These are phyloP conservation scores for Sebastes oblongus DNA, from an alignment of 2,797 vertebrate species.

Conservation along the genomic window DNA sequence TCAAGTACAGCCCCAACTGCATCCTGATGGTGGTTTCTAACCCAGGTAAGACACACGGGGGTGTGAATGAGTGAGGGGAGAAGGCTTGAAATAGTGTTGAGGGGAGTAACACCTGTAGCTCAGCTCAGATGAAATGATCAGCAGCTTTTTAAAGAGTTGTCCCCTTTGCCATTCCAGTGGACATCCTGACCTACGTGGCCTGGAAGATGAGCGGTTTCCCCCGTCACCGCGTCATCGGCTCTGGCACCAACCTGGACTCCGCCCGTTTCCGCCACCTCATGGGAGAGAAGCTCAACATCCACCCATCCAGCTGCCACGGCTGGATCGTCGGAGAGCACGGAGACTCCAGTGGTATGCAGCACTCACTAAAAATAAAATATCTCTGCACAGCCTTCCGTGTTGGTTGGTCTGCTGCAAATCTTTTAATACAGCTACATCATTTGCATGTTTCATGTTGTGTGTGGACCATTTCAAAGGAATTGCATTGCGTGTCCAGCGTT, in stretches of 20 bases:
- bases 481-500: too few species aligned
- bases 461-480: too few species aligned
- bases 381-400: not conserved
- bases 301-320: slow-evolving; percentile 92
- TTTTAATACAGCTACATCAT: not conserved
- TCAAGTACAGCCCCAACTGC: slow-evolving; percentile 96
- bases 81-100: not conserved
- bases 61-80: not conserved
- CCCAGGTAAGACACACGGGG: slow-evolving; percentile 83
- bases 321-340: slow-evolving; percentile 97
- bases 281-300: slow-evolving; percentile 91
- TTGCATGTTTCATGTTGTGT: not conserved
- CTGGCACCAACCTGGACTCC: slow-evolving; percentile 96
- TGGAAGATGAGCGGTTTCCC: slow-evolving; percentile 99
- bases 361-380: slow-evolving; percentile 38
- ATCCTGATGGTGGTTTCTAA: slow-evolving; percentile 95
- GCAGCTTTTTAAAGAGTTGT: not conserved
- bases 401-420: not conserved
- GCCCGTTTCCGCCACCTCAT: slow-evolving; percentile 96
- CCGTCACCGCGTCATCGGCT: slow-evolving; percentile 93
- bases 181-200: slow-evolving; percentile 96
- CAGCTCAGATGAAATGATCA: not conserved
- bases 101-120: not conserved
- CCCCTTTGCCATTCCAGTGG: slow-evolving; percentile 80
- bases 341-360: slow-evolving; percentile 94